A percentile compares a stretch with the other conserved stretches of the same genome.
phyloP scores from a whole-genome alignment of 2,797 vertebrate species.

The Eulemur mongoz region DNA sequence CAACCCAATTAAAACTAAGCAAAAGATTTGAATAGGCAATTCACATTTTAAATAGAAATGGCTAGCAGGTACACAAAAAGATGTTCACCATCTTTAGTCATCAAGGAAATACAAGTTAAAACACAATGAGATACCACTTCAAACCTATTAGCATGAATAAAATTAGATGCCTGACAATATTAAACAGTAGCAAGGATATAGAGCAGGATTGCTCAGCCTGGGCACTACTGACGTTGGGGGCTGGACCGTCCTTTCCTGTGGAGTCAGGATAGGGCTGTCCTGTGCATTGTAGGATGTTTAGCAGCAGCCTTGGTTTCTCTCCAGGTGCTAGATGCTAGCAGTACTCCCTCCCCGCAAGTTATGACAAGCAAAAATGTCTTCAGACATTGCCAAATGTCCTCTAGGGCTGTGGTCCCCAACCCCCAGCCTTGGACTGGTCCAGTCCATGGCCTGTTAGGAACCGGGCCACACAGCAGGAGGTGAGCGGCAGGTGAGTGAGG shows the following conservation, averaged over 20 bases:
- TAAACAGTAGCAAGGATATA: neutral
- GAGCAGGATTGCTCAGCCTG: neutral
- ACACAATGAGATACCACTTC: neutral
- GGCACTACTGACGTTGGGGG: neutral
- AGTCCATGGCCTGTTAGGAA: no score
- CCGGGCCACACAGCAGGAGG: no score
- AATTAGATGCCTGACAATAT: neutral
- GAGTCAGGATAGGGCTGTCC: accelerated
- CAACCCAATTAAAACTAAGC: neutral
- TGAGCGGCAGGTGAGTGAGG: no score
- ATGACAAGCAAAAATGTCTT: neutral
- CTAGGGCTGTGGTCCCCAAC: neutral
- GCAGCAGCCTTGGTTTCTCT: neutral
- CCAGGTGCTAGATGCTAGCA: neutral
- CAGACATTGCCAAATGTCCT: neutral
- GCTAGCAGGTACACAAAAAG: neutral
- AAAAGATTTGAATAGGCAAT: neutral
- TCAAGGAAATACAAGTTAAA: neutral
- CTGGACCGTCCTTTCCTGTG: neutral
- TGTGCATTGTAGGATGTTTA: accelerated
- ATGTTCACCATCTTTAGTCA: neutral
- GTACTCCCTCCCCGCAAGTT: neutral
- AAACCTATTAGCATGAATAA: neutral
- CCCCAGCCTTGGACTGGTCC: no score
- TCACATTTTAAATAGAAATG: neutral